These are phyloP conservation scores for Epistrophella euchroma DNA, from an alignment of 2,888 invertebrate genomes.

Conservation along the genomic window DNA sequence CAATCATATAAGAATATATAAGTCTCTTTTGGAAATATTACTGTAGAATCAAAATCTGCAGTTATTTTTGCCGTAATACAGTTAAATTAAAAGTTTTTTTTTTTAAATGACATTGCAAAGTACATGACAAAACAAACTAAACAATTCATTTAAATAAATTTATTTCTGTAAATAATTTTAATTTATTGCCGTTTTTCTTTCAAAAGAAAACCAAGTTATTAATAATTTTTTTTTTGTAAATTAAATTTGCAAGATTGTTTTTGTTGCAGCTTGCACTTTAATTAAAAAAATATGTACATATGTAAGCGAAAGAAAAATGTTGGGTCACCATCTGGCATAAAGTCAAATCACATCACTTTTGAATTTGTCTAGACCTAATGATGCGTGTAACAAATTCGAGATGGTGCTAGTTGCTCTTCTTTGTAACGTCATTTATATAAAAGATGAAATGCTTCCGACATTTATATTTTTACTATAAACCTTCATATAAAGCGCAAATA, in stretches of 20 bases:
- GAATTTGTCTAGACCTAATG: constrained; percentile 66
- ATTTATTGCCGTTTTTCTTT: constrained; percentile 12
- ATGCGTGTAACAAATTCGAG: constrained; percentile 58
- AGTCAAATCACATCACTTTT: constrained; percentile 56
- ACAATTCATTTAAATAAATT: constrained; percentile 23
- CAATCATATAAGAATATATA: neutral
- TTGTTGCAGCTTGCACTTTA: constrained; percentile 13
- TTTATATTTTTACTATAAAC: neutral
- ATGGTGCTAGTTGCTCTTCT: neutral
- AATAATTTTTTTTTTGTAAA: neutral
- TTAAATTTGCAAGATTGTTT: constrained; percentile 2
- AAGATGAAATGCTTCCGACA: constrained; percentile 56
- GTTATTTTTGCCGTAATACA: neutral
- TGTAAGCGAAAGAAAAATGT: neutral
- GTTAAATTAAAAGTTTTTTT: constrained; percentile 4
- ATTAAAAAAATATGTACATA: constrained; percentile 7
- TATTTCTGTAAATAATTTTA: constrained; percentile 4
- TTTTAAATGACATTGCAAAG: constrained; percentile 11
- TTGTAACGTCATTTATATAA: constrained; percentile 44
- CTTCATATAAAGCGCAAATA: neutral
- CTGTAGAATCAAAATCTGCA: neutral
- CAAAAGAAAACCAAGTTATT: neutral
- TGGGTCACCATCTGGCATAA: constrained; percentile 49
- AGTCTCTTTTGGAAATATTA: neutral
- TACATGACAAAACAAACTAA: constrained; percentile 14